Base-by-base conservation (phyloP, 2,797 vertebrate genomes). In the Rhinophrynus dorsalis region DNA sequence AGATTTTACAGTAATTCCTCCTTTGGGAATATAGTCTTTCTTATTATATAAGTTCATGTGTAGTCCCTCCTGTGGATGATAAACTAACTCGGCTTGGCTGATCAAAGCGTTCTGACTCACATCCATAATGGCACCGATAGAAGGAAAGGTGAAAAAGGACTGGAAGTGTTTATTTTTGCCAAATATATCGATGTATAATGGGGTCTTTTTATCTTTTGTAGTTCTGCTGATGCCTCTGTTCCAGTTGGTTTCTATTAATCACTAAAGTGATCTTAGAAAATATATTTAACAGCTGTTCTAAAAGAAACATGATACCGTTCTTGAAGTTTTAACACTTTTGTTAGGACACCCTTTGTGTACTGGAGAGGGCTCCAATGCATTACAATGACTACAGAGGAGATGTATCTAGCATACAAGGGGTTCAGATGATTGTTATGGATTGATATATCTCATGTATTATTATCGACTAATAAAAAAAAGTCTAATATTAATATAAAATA, bases 231-330 rank as follows among this genome's bases (percentile, higher is more conserved):
- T 44, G 67, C 27, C 35, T 69, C 51, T 12, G 9, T 27, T 45
- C 18, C 38, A 62, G 38, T 44, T 45, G 58, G 48, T 62, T 62
- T 54, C 48, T 62, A 55, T 69, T 69, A 62, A 33, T 55, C 29
- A 48, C 67, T 47, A n/a, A 26, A 70, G 12, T 45, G 24, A 54
- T 69, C 50, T 55, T 37, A 18, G 33, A 15, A 17, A 35, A 33
- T 11, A 33, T 47, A 54, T 20, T 62, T 55, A 15, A 23, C 50
- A 69, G 58, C 57, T 54, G 37, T 45, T 61, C 48, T 21, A 15
- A 7, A 42, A 33, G 57, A 37, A 54, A 52, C 17, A 13, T 17
- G 21, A 44, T 26, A 13, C 3, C 6, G n/a, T 37, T 62, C 40
- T 56, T 52, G 50, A 40, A n/a, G 17, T 26, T 1, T 48, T 32